Base-by-base conservation (phyloP, 2,888 invertebrate species). In the Amphipyra berbera region DNA sequence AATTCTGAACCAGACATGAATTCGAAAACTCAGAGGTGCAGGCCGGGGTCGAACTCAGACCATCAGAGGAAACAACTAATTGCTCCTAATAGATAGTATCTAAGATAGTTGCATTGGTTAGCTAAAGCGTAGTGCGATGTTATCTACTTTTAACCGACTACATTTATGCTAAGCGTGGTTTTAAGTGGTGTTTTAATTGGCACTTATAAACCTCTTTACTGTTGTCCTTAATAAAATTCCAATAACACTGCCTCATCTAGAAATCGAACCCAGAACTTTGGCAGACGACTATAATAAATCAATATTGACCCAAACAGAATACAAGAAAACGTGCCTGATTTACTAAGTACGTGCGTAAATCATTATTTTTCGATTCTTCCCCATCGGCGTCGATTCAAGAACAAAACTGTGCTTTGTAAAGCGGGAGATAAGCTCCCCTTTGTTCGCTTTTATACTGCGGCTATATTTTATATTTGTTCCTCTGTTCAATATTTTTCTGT, bases 251-350 rank as follows among this genome's bases (percentile, higher is more conserved):
- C 4, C 7, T 6, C 0, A 4, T 7, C 30, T 30, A 0, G 30
- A 30, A 10, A 68, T 47, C 50, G 38, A 47, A 68, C 37, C 15
- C 10, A 30, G 10, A 40, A 53, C 40, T 54, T 54, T n/a, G 14
- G 10, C 48, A 40, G 52, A 72, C 45, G 6, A 33, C 42, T 37
- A 52, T 61, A 62, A 70, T 78, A 81, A 67, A 80, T 81, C 76
- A 77, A 65, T 77, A 78, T 73, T 59, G 69, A 78, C 59, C 64
- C 68, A 60, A 73, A 78, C 67, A 64, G 60, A 68, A 72, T 72
- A 70, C 75, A 76, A 65, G 60, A 54, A 55, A 61, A 82, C 82
- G 78, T 80, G 83, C 69, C 67, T 78, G 81, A 79, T 77, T 78
- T 81, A 74, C 76, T 71, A 75, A 76, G 53, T 56, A 61, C 54